Evolutionary conservation across 2,888 invertebrate species (phyloP), one percentile per base, ranked within the genome.

Genomic region (Dinocampus coccinellae): DNA sequence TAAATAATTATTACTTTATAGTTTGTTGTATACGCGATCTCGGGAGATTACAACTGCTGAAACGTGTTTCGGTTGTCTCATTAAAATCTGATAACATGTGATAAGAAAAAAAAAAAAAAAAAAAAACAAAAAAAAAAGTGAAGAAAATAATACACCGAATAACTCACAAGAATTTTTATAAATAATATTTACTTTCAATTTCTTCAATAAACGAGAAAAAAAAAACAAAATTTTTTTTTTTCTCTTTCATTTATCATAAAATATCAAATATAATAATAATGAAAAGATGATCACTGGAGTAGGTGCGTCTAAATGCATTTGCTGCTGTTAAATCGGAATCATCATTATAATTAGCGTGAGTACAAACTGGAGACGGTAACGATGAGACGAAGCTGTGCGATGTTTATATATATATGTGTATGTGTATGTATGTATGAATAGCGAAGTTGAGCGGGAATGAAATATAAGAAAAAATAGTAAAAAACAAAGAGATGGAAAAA

Each of bases 311-410:
- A 69, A 70, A 72, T 71, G 72, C 70, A n/a, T 39, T 72, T 73
- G 58, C 55, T 75, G 75, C 77, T 78, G 76, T 81, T 83, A 79
- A 79, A 81, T 80, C 72, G 74, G 60, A 72, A n/a, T n/a, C n/a
- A 78, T 81, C 73, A 75, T 81, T 78, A 76, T 79, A 81, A 82
- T 82, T 80, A 79, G 74, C 76, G 55, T 60, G 68, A n/a, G n/a
- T 39, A 39, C 52, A 63, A 62, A n/a, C 62, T 29, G 42, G 24
- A 42, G 26, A 62, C 26, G 22, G 42, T 62, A 62, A 62, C 39
- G 42, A 62, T 39, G 24, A 42, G 42, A 62, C 22, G 13, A 63
- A 26, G 64, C 72, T 20, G 60, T 42, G 64, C 63, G 68, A 47
- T 55, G 55, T 24, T 47, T n/a, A 11, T n/a, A 39, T 39, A 13